phyloP scores from a whole-genome alignment of 2,888 invertebrate species.

The Polymixis flavicincta region DNA sequence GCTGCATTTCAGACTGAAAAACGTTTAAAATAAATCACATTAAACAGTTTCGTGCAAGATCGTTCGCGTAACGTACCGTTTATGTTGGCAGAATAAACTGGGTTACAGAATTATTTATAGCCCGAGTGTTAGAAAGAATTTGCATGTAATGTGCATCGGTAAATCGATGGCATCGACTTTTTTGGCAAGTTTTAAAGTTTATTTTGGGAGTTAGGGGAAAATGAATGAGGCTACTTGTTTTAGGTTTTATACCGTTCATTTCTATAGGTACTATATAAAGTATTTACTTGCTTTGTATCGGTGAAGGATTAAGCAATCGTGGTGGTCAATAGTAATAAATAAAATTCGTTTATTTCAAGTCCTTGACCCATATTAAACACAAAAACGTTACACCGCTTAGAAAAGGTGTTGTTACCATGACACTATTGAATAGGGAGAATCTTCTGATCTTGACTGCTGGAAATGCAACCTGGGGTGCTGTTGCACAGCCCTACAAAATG shows the following conservation, averaged over 20 bases:
- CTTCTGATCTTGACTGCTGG: too few species aligned
- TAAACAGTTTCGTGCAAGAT: conserved; percentile 69
- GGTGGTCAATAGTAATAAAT: too few species aligned
- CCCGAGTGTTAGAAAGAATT: conserved; percentile 60
- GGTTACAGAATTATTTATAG: conserved; percentile 68
- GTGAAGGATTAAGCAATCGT: not conserved
- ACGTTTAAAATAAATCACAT: conserved; percentile 67
- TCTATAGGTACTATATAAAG: not conserved
- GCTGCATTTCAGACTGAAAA: conserved; percentile 59
- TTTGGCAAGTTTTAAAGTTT: not conserved
- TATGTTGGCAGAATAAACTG: conserved; percentile 64
- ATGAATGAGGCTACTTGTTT: not conserved
- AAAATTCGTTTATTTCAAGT: too few species aligned
- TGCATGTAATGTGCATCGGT: conserved; percentile 66
- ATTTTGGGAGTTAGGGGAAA: conserved; percentile 8
- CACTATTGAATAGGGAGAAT: too few species aligned
- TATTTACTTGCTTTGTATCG: too few species aligned
- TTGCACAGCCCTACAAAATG: too few species aligned
- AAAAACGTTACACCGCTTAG: too few species aligned
- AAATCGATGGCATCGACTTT: conserved; percentile 47
- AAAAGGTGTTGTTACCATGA: too few species aligned
- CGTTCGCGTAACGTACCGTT: conserved; percentile 67
- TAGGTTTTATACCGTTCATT: not conserved
- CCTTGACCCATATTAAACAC: too few species aligned
- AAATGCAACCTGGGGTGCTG: too few species aligned